Evolutionary conservation across 37 sponge, comb jelly and placozoan genomes (phyloP), one percentile per base, ranked within the genome.

Genomic region (Bolinopsis microptera): DNA sequence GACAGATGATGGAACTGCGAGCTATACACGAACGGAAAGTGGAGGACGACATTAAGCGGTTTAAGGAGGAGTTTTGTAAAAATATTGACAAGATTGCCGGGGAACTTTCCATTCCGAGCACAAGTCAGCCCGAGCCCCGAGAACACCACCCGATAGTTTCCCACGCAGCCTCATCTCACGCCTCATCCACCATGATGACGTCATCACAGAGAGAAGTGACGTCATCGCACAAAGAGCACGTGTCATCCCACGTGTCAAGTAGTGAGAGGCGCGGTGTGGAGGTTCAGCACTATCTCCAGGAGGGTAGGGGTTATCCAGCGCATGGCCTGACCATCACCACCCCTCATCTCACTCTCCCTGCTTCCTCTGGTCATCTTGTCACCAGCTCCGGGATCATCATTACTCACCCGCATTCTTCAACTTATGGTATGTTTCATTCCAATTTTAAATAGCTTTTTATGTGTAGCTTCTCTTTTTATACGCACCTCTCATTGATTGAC

Each of bases 31-130:
- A 86, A 25, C 25, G 61, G 16, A 39, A 41, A 25, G 90, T 86
- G 90, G 90, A 86, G 90, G 90, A 86, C 25, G 90, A 86, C 36
- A 86, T 86, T 1, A 86, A 41, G 90, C 25, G 61, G 48, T 86
- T 86, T 34, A 34, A 86, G 41, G 90, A 86, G 90, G 90, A 86
- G 61, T 86, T 86, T 34, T 86, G 90, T 34, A 86, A 86, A 48
- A 86, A 86, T 23, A 86, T 86, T 48, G 25, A 39, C 61, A 86
- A 41, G 36, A 77, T 77, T 21, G 80, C 80, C 21, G 80, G 80
- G 21, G 80, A 77, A 32, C 18, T 32, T 1, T 77, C 80, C 21
- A 70, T 70, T 1, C 74, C 74, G 74, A 22, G 28, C 28, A 18
- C 3, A 5, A 27, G 21, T 32, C 35, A 28, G 21, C 74, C 74